phyloP scores from a whole-genome alignment of 2,888 invertebrate species.

The Eumacrocentrus americanus region DNA sequence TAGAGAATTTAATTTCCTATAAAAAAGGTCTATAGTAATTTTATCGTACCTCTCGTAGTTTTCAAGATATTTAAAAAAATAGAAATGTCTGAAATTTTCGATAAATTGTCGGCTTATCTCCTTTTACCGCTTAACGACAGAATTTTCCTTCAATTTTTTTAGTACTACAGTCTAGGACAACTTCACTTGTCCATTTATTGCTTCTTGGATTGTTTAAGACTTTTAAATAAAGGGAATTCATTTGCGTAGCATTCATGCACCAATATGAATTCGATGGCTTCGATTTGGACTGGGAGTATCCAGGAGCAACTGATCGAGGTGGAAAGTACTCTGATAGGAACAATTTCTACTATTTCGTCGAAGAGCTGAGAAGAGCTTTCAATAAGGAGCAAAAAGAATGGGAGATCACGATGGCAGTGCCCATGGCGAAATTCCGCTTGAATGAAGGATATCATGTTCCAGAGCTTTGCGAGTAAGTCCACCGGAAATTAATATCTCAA shows the following conservation, averaged over 20 bases:
- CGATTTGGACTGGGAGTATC: slow-evolving; percentile 91
- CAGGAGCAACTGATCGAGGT: slow-evolving; percentile 85
- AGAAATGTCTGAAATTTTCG: not conserved
- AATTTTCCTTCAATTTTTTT: not conserved
- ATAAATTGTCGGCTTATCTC: no score
- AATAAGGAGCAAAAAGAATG: slow-evolving; percentile 75
- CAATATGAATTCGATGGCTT: slow-evolving; percentile 83
- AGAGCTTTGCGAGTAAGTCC: slow-evolving; percentile 82
- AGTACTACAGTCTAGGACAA: no score
- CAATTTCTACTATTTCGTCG: slow-evolving; percentile 79
- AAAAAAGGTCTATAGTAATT: no score
- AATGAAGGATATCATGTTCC: slow-evolving; percentile 92
- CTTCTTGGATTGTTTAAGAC: no score
- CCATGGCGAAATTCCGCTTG: slow-evolving; percentile 83
- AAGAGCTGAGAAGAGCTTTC: slow-evolving; percentile 81
- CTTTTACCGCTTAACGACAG: no score
- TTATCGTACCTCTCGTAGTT: no score
- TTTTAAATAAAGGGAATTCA: not conserved
- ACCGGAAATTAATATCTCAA: not conserved
- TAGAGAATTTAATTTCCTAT: no score
- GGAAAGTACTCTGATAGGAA: slow-evolving; percentile 86
- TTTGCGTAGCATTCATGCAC: slow-evolving; percentile 70
- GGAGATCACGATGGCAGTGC: slow-evolving; percentile 91
- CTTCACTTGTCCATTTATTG: no score
- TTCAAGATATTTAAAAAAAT: no score